Base-by-base conservation (phyloP, 2,797 vertebrate genomes). In the Sardinella longiceps region DNA sequence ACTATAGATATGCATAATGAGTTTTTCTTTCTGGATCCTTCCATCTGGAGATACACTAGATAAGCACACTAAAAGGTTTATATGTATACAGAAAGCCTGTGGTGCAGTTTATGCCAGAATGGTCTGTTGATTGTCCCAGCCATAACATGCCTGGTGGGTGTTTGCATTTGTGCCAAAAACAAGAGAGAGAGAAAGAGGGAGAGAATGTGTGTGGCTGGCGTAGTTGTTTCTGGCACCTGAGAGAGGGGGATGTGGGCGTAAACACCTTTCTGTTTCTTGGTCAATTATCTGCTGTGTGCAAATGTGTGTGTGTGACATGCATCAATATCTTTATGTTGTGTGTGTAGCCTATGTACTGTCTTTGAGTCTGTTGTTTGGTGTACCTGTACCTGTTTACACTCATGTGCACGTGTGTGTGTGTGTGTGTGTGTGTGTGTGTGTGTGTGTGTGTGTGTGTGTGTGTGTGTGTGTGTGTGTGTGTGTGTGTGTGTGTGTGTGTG, bases 341-440 rank as follows among this genome's bases (percentile, higher is more conserved):
- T 48, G 46, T 48, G 46, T 48, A 11, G n/a, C n/a, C n/a, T n/a
- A n/a, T 48, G 46, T 48, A 9, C 46, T 10, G 4, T 48, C 2
- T 46, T 4, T 46, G 4, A 7, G 2, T 5, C 5, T 46, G 45
- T 46, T 28, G 1, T 66, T 11, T 23, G 60, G 60, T 63, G 60
- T 70, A n/a, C n/a, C n/a, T n/a, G 66, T 70, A 14, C 33, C 28
- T 70, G 63, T 66, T 25, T 33, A n/a, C 25, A n/a, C 7, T 1
- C 25, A n/a, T 30, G 60, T 63, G 23, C 25, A n/a, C 10, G 56
- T 60, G 18, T 60, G 56, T 60, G 56, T 60, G 56, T 60, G 56
- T 60, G 56, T 15, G 56, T 60, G 56, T 60, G 56, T 60, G 56
- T 60, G 58, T 63, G 58, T 63, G 58, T 63, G 58, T 63, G 58